Percentiles rank a stretch among this genome's conserved stretches.
These are phyloP conservation scores for Ormyrus nitidulus DNA, from an alignment of 2,888 invertebrate genomes.

Conservation along the genomic window DNA sequence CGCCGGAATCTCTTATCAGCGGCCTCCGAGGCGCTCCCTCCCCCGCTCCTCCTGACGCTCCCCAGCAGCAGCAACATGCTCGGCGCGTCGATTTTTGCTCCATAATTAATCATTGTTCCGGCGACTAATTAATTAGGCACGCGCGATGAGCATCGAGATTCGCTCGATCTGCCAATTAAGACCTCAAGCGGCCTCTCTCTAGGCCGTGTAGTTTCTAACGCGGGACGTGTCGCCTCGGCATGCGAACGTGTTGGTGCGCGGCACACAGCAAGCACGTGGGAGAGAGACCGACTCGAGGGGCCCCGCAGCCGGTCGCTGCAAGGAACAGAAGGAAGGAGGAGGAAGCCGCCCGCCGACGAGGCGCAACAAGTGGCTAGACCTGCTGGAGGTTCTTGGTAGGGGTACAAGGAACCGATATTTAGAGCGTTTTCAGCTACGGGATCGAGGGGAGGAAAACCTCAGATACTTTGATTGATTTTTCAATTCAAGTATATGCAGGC, in stretches of 20 bases:
- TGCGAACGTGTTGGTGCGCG: background rate
- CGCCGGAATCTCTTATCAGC: too few species aligned
- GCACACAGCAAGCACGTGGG: conserved; percentile 1
- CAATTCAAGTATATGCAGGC: too few species aligned
- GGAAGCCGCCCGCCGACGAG: background rate
- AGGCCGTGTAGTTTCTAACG: conserved; percentile 57
- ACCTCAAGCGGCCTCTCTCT: conserved; percentile 47
- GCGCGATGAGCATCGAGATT: conserved; percentile 66
- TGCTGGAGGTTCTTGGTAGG: background rate
- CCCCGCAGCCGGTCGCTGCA: too few species aligned
- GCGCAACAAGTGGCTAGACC: conserved; percentile 28
- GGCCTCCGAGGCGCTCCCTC: too few species aligned
- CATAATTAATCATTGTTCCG: conserved; percentile 69
- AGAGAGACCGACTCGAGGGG: background rate
- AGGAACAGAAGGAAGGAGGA: too few species aligned
- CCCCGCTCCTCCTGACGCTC: too few species aligned
- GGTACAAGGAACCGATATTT: background rate
- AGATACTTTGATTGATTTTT: too few species aligned
- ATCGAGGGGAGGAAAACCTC: too few species aligned
- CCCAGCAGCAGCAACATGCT: conserved; percentile 2
- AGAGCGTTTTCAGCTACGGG: too few species aligned
- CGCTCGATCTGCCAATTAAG: conserved; percentile 69
- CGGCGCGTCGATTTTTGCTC: conserved; percentile 59
- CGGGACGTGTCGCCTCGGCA: conserved; percentile 61
- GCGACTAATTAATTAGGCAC: conserved; percentile 72